Evolutionary conservation across 37 sponge, comb jelly and placozoan genomes (phyloP), one percentile per base, ranked within the genome.

Genomic region (Halisarca cf. caerulea): DNA sequence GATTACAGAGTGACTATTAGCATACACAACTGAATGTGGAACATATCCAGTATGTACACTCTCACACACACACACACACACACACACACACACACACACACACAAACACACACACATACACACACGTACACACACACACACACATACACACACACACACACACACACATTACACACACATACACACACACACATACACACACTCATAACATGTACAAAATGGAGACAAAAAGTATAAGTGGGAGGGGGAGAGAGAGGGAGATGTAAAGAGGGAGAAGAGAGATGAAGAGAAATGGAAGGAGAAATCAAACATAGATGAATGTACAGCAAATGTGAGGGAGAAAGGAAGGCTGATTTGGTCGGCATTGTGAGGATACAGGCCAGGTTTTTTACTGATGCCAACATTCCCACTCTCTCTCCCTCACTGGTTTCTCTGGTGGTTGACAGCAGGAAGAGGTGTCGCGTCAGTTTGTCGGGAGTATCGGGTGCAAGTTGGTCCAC

Each of bases 311-410:
- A 81, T n/a, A n/a, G n/a, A n/a, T n/a, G n/a, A n/a, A n/a, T n/a
- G n/a, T n/a, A n/a, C n/a, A n/a, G n/a, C n/a, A n/a, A n/a, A n/a
- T n/a, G n/a, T n/a, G n/a, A n/a, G n/a, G n/a, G n/a, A n/a, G n/a
- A n/a, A n/a, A n/a, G n/a, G n/a, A n/a, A n/a, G n/a, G n/a, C n/a
- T n/a, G n/a, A n/a, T n/a, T n/a, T n/a, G n/a, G n/a, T n/a, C n/a
- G n/a, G n/a, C n/a, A n/a, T n/a, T n/a, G n/a, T 18, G 4, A 66
- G 92, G 92, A 91, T 91, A 91, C 92, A 88, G 5, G 92, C 61
- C 43, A 87, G 45, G 21, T 57, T 43, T 35, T 43, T 81, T 33
- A 70, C 64, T 41, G 88, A 82, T 32, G 83, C 41, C 28, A 54
- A 4, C 0, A 68, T 7, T 18, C 69, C 69, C 69, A 18, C 30